Percentiles rank a stretch among this genome's conserved stretches.
phyloP scores from a whole-genome alignment of 2,888 invertebrate genomes.

The Pheosia tremula region DNA sequence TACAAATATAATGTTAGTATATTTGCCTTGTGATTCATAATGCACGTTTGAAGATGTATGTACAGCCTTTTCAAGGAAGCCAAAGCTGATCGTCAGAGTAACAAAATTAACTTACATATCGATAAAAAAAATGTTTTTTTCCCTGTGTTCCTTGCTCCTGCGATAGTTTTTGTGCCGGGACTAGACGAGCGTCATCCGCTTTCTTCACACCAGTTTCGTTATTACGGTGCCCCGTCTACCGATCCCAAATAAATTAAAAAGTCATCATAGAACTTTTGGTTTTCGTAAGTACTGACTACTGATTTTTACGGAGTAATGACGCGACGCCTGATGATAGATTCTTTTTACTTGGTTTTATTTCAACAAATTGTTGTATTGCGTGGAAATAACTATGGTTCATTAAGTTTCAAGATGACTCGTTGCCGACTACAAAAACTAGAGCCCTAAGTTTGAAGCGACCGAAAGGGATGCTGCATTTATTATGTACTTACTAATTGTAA shows the following conservation, averaged over 20 bases:
- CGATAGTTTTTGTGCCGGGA: conserved; percentile 20
- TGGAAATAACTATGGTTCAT: conserved; percentile 34
- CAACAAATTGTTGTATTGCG: conserved; percentile 30
- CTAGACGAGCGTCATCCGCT: conserved; percentile 49
- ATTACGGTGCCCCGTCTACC: conserved; percentile 50
- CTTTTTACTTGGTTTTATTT: conserved; percentile 23
- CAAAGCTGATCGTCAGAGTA: background rate
- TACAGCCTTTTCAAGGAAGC: too few species aligned
- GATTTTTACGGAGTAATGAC: conserved; percentile 45
- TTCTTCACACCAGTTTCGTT: conserved; percentile 51
- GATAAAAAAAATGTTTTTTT: conserved; percentile 17
- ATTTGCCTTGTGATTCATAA: too few species aligned
- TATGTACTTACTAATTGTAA: background rate
- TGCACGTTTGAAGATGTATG: too few species aligned
- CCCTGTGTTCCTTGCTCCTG: conserved; percentile 9
- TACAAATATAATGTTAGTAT: too few species aligned
- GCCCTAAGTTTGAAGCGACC: background rate
- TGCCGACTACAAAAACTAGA: conserved; percentile 1
- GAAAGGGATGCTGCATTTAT: background rate
- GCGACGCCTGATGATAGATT: conserved; percentile 37
- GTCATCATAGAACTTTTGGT: conserved; percentile 54
- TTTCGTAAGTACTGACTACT: conserved; percentile 35
- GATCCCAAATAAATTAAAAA: conserved; percentile 75
- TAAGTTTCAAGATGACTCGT: conserved; percentile 22
- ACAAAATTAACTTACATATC: conserved; percentile 4